These are phyloP conservation scores for Drosophila sechellia DNA, from an alignment of 1,140 invertebrate genomes.

Conservation along the genomic window DNA sequence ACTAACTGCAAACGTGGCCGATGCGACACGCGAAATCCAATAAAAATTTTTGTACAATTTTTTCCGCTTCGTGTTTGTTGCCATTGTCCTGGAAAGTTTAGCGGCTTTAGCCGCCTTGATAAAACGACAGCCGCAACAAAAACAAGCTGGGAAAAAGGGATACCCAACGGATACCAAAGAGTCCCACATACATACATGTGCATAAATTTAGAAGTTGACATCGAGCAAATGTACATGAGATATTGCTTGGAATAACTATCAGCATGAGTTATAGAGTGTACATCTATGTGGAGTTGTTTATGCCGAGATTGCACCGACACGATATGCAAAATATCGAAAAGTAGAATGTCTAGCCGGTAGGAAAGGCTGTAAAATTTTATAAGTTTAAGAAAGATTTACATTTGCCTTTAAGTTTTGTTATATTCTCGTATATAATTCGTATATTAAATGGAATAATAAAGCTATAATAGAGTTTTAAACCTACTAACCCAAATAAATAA, in stretches of 20 bases:
- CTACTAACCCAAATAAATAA: too few relatives aligned
- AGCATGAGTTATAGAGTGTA: slow-evolving; percentile 44
- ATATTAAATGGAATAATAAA: too few relatives aligned
- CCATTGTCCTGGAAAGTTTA: slow-evolving; percentile 52
- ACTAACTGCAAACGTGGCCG: slow-evolving; percentile 45
- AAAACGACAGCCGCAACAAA: slow-evolving; percentile 55
- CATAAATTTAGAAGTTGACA: slow-evolving; percentile 73
- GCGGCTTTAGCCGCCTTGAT: slow-evolving; percentile 62
- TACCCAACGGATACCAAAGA: slow-evolving; percentile 40
- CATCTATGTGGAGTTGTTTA: slow-evolving; percentile 40
- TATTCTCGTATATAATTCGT: too few relatives aligned
- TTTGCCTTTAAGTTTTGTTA: neutral
- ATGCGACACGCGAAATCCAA: slow-evolving; percentile 78
- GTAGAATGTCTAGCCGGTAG: slow-evolving; percentile 16
- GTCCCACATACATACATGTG: slow-evolving; percentile 48
- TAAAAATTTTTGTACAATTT: slow-evolving; percentile 63
- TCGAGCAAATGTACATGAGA: slow-evolving; percentile 72
- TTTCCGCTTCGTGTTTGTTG: slow-evolving; percentile 30
- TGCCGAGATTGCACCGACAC: slow-evolving; percentile 27
- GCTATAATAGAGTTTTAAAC: too few relatives aligned
- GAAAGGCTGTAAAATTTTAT: neutral
- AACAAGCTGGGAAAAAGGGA: slow-evolving; percentile 17
- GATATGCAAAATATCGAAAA: slow-evolving; percentile 51
- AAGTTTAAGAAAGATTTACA: neutral
- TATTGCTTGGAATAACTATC: slow-evolving; percentile 65